Evolutionary conservation across 2,113 vertebrate species (phyloP).

Genomic region (Centropristis striata): DNA sequence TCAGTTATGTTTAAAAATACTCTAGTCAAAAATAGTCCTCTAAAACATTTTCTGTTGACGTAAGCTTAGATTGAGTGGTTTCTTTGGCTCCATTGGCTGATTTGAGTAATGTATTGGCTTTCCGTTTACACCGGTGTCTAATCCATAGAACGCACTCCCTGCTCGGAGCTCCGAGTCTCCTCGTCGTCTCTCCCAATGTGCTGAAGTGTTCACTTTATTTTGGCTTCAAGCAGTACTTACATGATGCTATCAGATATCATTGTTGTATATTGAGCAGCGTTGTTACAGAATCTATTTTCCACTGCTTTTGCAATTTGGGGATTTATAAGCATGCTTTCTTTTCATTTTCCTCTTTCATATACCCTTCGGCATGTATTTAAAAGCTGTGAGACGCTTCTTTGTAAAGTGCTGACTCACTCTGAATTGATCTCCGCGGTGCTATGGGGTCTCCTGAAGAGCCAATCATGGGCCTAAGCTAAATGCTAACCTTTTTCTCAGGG

Average conservation of each 20-base stretch:
- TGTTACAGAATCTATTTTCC: constrained; percentile 39
- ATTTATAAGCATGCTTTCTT: constrained; percentile 32
- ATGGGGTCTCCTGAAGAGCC: constrained; percentile 35
- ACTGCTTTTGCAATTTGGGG: constrained; percentile 43
- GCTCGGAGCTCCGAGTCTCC: constrained; percentile 14
- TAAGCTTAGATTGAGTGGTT: constrained; percentile 31
- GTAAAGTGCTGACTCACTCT: constrained; percentile 62
- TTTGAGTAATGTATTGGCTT: constrained; percentile 58
- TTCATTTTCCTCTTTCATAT: constrained; percentile 14
- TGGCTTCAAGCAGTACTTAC: constrained; percentile 45
- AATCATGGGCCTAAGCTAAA: constrained; percentile 36
- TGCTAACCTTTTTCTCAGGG: constrained; percentile 25
- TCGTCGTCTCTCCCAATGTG: constrained; percentile 13
- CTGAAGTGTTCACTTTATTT: constrained; percentile 53
- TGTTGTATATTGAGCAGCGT: constrained; percentile 41
- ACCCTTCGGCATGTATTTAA: constrained; percentile 41
- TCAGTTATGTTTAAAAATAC: constrained; percentile 53
- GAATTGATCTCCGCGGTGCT: constrained; percentile 45
- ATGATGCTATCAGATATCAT: constrained; percentile 51
- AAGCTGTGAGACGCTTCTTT: constrained; percentile 18
- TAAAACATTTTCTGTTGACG: constrained; percentile 45
- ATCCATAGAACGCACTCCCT: constrained; percentile 43
- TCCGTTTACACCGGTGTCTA: constrained; percentile 43
- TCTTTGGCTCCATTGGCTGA: constrained; percentile 38
- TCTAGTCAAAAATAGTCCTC: constrained; percentile 15